Base-by-base conservation (phyloP, 2,113 vertebrate genomes). In the Marmota monax region DNA sequence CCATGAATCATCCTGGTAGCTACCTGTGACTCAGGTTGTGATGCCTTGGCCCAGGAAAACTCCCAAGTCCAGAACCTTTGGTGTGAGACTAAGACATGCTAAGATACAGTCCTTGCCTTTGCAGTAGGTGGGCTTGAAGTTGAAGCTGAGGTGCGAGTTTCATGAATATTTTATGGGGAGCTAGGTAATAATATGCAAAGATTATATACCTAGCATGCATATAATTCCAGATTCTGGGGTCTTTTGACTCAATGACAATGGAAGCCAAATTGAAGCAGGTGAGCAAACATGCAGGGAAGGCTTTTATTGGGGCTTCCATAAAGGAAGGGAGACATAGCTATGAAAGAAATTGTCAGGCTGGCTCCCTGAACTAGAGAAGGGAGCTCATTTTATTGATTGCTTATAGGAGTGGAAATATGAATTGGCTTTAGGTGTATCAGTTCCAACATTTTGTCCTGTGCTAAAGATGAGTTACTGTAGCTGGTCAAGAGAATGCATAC, bases 1-100 rank as follows among this genome's bases (percentile, higher is more conserved):
- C 94, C 77, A 61, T 94, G 88, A 92, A 45, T 97, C 92, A 97
- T 95, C 48, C 65, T 73, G 10, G 69, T 93, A 67, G 86, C 90
- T 94, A 82, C 78, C 9, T 53, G 92, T 94, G 90, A 95, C 88
- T 95, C 73, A 92, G 34, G 16, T 63, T 94, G 87, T 88, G 61
- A 53, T 76, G 39, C 0, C 7, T 25, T 2, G 48, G 78, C 48
- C 88, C 42, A 92, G 92, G 91, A 94, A 65, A 58, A 83, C n/a
- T 88, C 5, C 5, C 27, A 58, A 51, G 32, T 58, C 69, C 39
- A 88, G 69, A 94, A 63, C 5, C 12, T 87, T 34, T n/a, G 1
- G 18, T 84, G 27, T 79, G 58, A 61, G 53, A 29, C 42, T 91
- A 45, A 42, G 79, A 89, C 51, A 61, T 53, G 34, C 42, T 94